phyloP scores from a whole-genome alignment of 2,888 invertebrate species.

The Microctonus aethiopoides region DNA sequence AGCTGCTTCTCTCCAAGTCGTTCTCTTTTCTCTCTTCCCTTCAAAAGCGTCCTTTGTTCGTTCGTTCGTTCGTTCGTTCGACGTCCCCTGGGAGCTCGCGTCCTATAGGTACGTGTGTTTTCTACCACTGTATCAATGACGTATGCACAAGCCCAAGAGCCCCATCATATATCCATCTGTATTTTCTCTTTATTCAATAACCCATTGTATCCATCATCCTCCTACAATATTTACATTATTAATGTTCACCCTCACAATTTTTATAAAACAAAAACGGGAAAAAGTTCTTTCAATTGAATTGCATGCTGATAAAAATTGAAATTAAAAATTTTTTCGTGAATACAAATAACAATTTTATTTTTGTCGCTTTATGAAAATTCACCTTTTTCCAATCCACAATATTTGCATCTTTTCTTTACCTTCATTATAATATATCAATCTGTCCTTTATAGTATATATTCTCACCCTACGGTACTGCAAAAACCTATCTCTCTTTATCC shows the following conservation, averaged over 20 bases:
- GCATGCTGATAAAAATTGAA: not conserved
- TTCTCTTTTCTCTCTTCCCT: constrained; percentile 42
- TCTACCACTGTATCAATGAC: constrained; percentile 39
- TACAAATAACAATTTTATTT: not conserved
- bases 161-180: constrained; percentile 5
- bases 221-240: not conserved
- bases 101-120: constrained; percentile 48
- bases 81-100: constrained; percentile 53
- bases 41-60: constrained; percentile 59
- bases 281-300: not conserved
- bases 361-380: no score
- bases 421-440: not conserved
- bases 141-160: constrained; percentile 23
- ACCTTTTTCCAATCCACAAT: not conserved
- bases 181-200: not conserved
- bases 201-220: constrained; percentile 4
- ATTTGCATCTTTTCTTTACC: not conserved
- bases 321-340: not conserved
- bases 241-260: not conserved
- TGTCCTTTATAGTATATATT: constrained; percentile 38
- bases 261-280: not conserved
- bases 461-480: constrained; percentile 37
- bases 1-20: constrained; percentile 11
- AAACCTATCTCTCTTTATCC: constrained; percentile 30
- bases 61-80: constrained; percentile 25